Conservation (phyloP, 1,140 invertebrate genomes). For the Bathynomus jamesi region DNA sequence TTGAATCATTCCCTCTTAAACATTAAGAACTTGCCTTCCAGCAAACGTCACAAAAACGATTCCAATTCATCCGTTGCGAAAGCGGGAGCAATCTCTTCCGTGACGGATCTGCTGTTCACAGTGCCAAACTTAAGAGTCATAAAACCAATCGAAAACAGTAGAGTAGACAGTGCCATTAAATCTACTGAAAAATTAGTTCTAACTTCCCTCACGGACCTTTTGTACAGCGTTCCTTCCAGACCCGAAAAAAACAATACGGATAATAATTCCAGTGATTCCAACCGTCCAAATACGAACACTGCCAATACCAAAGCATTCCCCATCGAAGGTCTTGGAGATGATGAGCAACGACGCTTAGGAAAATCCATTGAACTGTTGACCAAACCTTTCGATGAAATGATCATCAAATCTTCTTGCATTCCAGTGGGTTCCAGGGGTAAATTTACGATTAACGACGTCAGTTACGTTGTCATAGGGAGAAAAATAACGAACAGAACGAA, state of each 20-base stretch:
- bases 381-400: not conserved
- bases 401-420: constrained; percentile 18
- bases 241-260: not conserved
- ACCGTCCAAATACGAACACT: not conserved
- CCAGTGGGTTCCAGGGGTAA: constrained; percentile 19
- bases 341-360: too few species aligned
- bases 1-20: too few species aligned
- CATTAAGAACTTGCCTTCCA: too few species aligned
- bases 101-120: too few species aligned
- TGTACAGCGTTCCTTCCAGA: constrained; percentile 14
- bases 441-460: constrained; percentile 19
- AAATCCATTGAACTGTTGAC: too few species aligned
- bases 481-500: constrained; percentile 4
- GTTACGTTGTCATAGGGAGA: constrained; percentile 17
- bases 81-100: too few species aligned
- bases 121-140: too few species aligned
- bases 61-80: too few species aligned
- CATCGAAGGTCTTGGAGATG: not conserved
- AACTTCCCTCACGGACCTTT: constrained; percentile 16
- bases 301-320: not conserved
- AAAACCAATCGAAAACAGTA: constrained; percentile 16
- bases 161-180: constrained; percentile 24
- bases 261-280: not conserved
- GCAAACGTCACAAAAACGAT: too few species aligned
- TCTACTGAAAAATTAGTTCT: constrained; percentile 21